Evolutionary conservation across 2,797 vertebrate genomes (phyloP), one percentile per base, ranked within the genome.

Genomic region (Trematomus bernacchii): DNA sequence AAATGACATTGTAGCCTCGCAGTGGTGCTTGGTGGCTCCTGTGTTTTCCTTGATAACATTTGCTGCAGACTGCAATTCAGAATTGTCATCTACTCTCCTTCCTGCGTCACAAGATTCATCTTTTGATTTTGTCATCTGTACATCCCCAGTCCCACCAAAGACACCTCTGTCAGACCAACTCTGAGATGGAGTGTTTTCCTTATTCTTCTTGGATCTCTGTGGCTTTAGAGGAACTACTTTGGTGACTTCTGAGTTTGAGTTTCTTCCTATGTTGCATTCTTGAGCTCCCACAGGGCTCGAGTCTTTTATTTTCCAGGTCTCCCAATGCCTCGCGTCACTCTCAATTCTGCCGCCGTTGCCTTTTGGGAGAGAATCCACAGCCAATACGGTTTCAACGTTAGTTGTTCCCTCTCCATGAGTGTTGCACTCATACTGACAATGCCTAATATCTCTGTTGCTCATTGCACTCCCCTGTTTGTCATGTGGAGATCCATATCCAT

Each of bases 201-300:
- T 95, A 77, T 80, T 92, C 82, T 95, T 95, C 83, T 95, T 96
- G 46, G 95, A 95, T 92, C 95, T 89, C 87, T 94, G 95, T 1
- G 95, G 95, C 77, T 96, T 96, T 47, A 95, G 89, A 54, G 95
- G 95, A 83, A 94, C 92, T 58, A 93, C 80, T 93, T 89, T 93
- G 57, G 92, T 84, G 43, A 89, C 84, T 84, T 94, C 91, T 18
- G 92, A 80, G 50, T 84, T 85, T 0, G 77, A 77, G 67, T 76
- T 79, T n/a, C 73, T 82, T 33, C 83, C 78, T 86, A 79, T 87
- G 76, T 64, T 83, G 57, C 67, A 79, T 51, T 92, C 89, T 12
- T 85, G 82, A 2, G 13, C 83, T 68, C 84, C 87, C 55, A 51
- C 58, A 10, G 87, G 79, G 42, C 67, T 86, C 2, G 51, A 64